Evolutionary conservation across 2,888 invertebrate species (phyloP).

Genomic region (Synanthedon tipuliformis): DNA sequence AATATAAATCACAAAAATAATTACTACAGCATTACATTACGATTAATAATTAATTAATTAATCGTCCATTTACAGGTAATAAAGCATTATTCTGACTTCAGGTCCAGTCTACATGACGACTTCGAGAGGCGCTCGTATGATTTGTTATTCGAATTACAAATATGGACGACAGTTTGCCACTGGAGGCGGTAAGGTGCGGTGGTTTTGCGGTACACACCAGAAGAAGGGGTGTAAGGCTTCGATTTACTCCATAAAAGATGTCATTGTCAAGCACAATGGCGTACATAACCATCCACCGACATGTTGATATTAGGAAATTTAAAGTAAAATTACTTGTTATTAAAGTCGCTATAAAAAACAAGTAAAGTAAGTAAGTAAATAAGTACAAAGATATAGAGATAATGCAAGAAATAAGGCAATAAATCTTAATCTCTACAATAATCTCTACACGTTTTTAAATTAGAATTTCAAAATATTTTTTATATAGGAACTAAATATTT

Average conservation of each 20-base stretch:
- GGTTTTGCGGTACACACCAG: slow-evolving; percentile 4
- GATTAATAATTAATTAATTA: no score
- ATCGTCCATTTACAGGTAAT: no score
- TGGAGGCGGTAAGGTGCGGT: slow-evolving; percentile 10
- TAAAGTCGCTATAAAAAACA: neutral
- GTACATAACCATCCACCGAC: slow-evolving; percentile 2
- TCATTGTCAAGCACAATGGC: slow-evolving; percentile 1
- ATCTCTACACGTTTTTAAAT: no score
- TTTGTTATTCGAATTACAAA: slow-evolving; percentile 11
- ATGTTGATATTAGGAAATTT: neutral
- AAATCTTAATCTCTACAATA: no score
- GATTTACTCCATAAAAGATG: neutral
- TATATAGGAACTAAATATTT: no score
- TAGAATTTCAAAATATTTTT: no score
- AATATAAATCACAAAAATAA: no score
- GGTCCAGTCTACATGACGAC: slow-evolving; percentile 1
- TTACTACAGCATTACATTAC: no score
- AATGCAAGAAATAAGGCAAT: neutral
- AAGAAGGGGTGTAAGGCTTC: slow-evolving; percentile 1
- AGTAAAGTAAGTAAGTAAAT: no score
- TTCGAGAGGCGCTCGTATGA: slow-evolving; percentile 11
- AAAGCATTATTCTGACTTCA: no score
- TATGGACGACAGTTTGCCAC: slow-evolving; percentile 11
- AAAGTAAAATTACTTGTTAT: neutral
- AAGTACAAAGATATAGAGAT: slow-evolving; percentile 2